Percentiles rank a stretch among this genome's conserved stretches.
These are phyloP conservation scores for Acrossocheilus wenchowensis DNA, from an alignment of 2,797 vertebrate species.

Conservation along the genomic window DNA sequence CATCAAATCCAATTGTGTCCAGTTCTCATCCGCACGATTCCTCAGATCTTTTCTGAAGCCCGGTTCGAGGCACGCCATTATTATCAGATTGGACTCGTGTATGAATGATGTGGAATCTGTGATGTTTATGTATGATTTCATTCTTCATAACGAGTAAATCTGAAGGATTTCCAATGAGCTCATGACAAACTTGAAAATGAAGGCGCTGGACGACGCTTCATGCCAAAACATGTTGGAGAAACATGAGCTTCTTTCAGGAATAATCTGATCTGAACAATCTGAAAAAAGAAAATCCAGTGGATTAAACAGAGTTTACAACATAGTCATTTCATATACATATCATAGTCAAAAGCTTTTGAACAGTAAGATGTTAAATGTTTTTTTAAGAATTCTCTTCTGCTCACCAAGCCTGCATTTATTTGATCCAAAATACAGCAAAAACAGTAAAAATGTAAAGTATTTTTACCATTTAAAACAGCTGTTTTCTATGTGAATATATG, in stretches of 20 bases:
- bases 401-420: no score
- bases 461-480: no score
- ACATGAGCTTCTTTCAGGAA: neutral
- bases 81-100: slow-evolving; percentile 21
- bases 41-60: neutral
- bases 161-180: neutral
- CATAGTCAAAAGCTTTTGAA: no score
- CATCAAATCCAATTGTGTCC: neutral
- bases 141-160: neutral
- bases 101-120: neutral
- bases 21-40: neutral
- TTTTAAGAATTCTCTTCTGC: no score
- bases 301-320: neutral
- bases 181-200: slow-evolving; percentile 9
- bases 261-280: neutral
- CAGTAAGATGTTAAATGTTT: no score
- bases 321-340: neutral
- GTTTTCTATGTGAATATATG: no score
- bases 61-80: neutral
- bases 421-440: no score
- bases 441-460: no score
- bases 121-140: slow-evolving; percentile 35
- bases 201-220: neutral
- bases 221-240: neutral
- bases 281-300: neutral